Evolutionary conservation across 2,888 invertebrate species (phyloP), one percentile per base, ranked within the genome.

Genomic region (Dicyrtoma fusca): DNA sequence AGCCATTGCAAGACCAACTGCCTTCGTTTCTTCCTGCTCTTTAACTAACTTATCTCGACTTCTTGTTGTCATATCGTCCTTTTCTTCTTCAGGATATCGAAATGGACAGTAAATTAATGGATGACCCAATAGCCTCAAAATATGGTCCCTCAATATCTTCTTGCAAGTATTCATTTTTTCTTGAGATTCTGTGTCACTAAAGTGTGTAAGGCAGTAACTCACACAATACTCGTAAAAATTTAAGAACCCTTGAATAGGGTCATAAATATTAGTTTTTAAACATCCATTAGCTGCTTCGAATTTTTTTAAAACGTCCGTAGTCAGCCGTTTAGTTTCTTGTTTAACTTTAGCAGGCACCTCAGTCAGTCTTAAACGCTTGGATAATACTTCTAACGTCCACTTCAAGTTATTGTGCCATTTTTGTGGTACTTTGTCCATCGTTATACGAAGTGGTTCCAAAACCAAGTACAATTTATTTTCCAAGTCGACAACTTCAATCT

Each of bases 401-500:
- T 49, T 26, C 45, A 69, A 47, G 47, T 69, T 44, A 1, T 17
- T 69, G 14, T 26, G 45, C 47, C 59, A 45, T 25, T 69, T 59
- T 1, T 49, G 23, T 14, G 69, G 59, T 26, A 59, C 23, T 26
- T 61, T 69, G 1, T 49, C 49, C 26, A 69, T 17, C n/a, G 45
- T 13, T 5, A 59, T 14, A n/a, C 26, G 21, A 8, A 69, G 17
- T 6, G 61, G 25, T 1, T 61, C 26, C 61, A 69, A 11, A 1
- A 61, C 45, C 25, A 21, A 57, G 17, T 69, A 45, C 19, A 69
- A 26, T 47, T 69, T 69, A 25, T 25, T 49, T 11, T 59, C 59
- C 5, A 59, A 17, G 23, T 19, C 44, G 5, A 59, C 44, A 17
- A 89, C 89, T 68, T 92, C 34, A 45, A 68, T 51, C 21, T 74